phyloP scores from a whole-genome alignment of 2,888 invertebrate species.

The Drosophila helvetica region DNA sequence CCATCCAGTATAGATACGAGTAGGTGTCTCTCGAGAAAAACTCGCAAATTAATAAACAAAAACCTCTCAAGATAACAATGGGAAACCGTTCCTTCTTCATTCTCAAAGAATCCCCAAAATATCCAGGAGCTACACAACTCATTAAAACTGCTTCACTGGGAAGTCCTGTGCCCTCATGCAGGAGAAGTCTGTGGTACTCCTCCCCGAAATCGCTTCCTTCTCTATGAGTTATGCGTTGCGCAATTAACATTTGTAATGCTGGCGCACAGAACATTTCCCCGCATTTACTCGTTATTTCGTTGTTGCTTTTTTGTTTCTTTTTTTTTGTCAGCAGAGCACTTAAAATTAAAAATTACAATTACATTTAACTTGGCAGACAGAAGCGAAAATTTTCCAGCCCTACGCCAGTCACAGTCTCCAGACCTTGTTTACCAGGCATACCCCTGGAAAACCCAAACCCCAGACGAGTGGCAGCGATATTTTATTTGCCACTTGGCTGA shows the following conservation, averaged over 20 bases:
- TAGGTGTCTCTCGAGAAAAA: too few relatives aligned
- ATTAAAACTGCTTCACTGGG: constrained; percentile 3
- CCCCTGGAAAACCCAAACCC: constrained; percentile 12
- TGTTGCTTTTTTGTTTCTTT: constrained; percentile 2
- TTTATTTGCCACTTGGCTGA: constrained; percentile 66
- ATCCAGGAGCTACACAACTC: background rate
- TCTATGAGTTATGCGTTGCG: constrained; percentile 75
- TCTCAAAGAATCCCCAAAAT: background rate
- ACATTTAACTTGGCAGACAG: constrained; percentile 70
- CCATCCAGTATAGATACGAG: too few relatives aligned
- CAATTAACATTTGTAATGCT: constrained; percentile 77
- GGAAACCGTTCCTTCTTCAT: fast-evolving
- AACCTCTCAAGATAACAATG: background rate
- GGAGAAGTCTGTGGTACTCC: too few relatives aligned
- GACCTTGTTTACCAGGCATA: background rate
- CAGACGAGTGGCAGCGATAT: constrained; percentile 49
- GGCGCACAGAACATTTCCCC: constrained; percentile 67
- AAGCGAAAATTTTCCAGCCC: constrained; percentile 46
- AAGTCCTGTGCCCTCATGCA: constrained; percentile 20
- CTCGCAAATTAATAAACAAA: too few relatives aligned
- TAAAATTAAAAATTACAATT: constrained; percentile 79
- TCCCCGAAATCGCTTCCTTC: background rate
- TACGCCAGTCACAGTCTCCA: constrained; percentile 58
- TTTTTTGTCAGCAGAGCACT: constrained; percentile 66
- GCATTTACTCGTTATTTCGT: constrained; percentile 22